Percentiles rank a stretch among this genome's conserved stretches.
phyloP scores from a whole-genome alignment of 2,113 vertebrate genomes.

The Lophura nycthemera region DNA sequence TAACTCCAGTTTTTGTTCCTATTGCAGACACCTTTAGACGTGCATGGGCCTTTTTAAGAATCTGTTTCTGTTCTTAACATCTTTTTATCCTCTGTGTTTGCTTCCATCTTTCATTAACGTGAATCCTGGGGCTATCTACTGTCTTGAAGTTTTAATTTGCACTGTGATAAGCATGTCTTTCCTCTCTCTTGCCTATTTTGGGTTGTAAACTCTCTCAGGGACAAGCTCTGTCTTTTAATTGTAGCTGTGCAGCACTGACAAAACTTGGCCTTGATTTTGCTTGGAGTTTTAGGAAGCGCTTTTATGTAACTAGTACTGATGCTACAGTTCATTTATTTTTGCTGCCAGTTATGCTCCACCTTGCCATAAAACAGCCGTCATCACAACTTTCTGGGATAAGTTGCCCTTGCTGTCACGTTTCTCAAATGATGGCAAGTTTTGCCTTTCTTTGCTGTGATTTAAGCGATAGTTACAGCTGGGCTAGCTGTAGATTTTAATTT shows the following conservation, averaged over 20 bases:
- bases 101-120: constrained; percentile 36
- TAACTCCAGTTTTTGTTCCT: neutral
- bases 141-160: constrained; percentile 55
- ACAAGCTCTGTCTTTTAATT: constrained; percentile 38
- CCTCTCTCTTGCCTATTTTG: neutral
- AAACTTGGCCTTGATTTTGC: constrained; percentile 31
- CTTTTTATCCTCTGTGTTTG: constrained; percentile 51
- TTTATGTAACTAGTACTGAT: constrained; percentile 37
- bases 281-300: constrained; percentile 2
- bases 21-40: neutral
- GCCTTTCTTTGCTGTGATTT: constrained; percentile 13
- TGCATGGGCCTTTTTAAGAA: neutral
- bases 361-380: neutral
- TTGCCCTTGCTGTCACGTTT: neutral
- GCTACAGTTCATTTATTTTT: neutral
- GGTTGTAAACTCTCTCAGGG: constrained; percentile 43
- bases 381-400: constrained; percentile 1
- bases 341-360: constrained; percentile 28
- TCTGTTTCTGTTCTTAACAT: neutral
- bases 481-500: neutral
- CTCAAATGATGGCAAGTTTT: neutral
- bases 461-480: neutral
- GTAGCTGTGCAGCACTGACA: neutral
- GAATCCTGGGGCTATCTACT: constrained; percentile 48
- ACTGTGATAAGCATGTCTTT: neutral